Evolutionary conservation across 1,140 invertebrate species (phyloP).

Genomic region (Cyclargus thomasi): DNA sequence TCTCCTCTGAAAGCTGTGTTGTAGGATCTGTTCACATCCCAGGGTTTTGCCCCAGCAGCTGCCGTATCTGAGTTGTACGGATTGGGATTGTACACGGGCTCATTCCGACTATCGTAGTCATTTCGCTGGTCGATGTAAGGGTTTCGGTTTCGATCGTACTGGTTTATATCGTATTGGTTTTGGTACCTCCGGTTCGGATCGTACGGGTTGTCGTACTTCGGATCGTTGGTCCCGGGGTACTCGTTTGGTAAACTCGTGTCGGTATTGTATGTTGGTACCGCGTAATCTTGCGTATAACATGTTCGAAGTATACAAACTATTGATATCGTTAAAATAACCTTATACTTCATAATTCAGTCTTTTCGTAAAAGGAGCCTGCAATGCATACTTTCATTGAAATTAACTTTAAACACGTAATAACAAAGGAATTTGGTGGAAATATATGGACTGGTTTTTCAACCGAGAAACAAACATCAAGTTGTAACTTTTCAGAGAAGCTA

Average conservation of each 20-base stretch:
- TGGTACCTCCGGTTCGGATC: slow-evolving; percentile 46
- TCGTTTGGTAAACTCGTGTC: slow-evolving; percentile 56
- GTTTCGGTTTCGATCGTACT: slow-evolving; percentile 42
- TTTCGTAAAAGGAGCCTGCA: slow-evolving; percentile 38
- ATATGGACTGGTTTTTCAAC: background rate
- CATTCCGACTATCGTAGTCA: slow-evolving; percentile 51
- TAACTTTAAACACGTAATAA: background rate
- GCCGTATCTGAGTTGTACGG: slow-evolving; percentile 46
- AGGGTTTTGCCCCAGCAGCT: slow-evolving; percentile 37
- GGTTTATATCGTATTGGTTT: slow-evolving; percentile 38
- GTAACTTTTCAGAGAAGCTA: background rate
- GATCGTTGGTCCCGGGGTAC: slow-evolving; percentile 46
- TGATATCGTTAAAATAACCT: slow-evolving; percentile 37
- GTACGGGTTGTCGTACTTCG: slow-evolving; percentile 58
- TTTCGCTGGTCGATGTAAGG: slow-evolving; percentile 49
- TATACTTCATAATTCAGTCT: slow-evolving; percentile 67
- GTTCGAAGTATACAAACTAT: slow-evolving; percentile 34
- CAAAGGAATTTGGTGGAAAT: slow-evolving; percentile 1
- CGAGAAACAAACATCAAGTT: background rate
- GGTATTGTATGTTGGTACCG: slow-evolving; percentile 49
- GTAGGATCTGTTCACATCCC: slow-evolving; percentile 47
- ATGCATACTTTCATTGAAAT: slow-evolving; percentile 22
- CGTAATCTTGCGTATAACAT: slow-evolving; percentile 53
- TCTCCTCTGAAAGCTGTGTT: slow-evolving; percentile 46
- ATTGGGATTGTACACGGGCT: slow-evolving; percentile 42